A percentile compares a stretch with the other conserved stretches of the same genome.
Evolutionary conservation across 2,888 invertebrate genomes (phyloP).

Genomic region (Choristoneura rosaceana): DNA sequence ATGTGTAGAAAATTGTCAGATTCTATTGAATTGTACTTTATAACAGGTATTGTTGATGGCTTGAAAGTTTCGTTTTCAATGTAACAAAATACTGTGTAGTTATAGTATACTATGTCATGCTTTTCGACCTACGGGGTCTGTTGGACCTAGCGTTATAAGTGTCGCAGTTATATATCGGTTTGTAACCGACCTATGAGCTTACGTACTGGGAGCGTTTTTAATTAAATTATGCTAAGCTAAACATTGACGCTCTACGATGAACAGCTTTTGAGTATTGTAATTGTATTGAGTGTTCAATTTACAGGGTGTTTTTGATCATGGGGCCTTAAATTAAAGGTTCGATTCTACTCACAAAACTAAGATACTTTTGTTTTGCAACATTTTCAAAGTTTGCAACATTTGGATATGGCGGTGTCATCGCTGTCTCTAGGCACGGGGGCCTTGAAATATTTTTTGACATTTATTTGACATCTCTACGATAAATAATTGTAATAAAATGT

Average conservation of each 20-base stretch:
- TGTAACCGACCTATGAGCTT: constrained; percentile 34
- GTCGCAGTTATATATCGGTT: constrained; percentile 16
- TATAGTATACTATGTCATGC: background rate
- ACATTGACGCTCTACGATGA: constrained; percentile 19
- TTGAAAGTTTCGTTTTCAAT: constrained; percentile 27
- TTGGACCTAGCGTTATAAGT: background rate
- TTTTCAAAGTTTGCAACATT: no score
- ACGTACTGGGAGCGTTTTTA: constrained; percentile 9
- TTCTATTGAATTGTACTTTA: no score
- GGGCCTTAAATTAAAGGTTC: no score
- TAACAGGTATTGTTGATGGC: constrained; percentile 30
- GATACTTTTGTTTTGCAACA: no score
- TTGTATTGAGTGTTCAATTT: background rate
- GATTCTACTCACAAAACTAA: no score
- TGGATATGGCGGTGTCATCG: no score
- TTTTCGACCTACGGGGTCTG: background rate
- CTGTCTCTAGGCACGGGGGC: no score
- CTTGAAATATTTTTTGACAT: no score
- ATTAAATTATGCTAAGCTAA: constrained; percentile 34
- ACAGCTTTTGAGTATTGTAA: background rate
- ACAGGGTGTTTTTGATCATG: no score
- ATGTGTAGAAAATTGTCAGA: no score
- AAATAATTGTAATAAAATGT: no score
- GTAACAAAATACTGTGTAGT: constrained; percentile 2
- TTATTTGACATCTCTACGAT: no score